Percentiles rank a stretch among this genome's conserved stretches.
Conservation (phyloP, 2,113 vertebrate genomes). For the Marmota monax region DNA sequence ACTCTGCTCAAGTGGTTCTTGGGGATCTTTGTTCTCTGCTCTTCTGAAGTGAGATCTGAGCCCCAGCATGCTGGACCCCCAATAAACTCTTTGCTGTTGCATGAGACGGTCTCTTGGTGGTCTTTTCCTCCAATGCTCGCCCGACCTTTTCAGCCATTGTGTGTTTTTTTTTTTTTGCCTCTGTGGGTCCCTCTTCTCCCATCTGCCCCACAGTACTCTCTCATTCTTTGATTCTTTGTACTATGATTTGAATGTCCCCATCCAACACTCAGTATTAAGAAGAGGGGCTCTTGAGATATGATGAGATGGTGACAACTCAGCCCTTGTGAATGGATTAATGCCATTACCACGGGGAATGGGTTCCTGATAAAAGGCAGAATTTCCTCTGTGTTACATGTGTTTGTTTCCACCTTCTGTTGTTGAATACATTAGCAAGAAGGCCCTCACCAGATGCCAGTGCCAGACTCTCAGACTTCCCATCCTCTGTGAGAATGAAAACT, state of each 20-base stretch:
- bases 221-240: background rate
- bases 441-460: background rate
- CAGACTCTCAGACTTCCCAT: background rate
- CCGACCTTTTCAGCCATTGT: background rate
- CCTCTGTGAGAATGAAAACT: background rate
- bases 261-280: background rate
- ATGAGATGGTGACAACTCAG: background rate
- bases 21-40: too few relatives aligned
- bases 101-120: too few relatives aligned
- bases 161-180: background rate
- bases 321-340: background rate
- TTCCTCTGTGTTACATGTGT: background rate
- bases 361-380: background rate
- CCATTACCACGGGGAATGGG: background rate
- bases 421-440: background rate
- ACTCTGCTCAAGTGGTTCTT: too few relatives aligned
- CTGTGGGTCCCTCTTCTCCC: background rate
- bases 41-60: too few relatives aligned
- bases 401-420: background rate
- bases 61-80: too few relatives aligned
- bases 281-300: too few relatives aligned
- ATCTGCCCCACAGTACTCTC: background rate
- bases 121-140: too few relatives aligned
- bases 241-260: background rate
- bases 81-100: too few relatives aligned